Evolutionary conservation across 2,888 invertebrate genomes (phyloP), one percentile per base, ranked within the genome.

Genomic region (Oligia fasciuncula): DNA sequence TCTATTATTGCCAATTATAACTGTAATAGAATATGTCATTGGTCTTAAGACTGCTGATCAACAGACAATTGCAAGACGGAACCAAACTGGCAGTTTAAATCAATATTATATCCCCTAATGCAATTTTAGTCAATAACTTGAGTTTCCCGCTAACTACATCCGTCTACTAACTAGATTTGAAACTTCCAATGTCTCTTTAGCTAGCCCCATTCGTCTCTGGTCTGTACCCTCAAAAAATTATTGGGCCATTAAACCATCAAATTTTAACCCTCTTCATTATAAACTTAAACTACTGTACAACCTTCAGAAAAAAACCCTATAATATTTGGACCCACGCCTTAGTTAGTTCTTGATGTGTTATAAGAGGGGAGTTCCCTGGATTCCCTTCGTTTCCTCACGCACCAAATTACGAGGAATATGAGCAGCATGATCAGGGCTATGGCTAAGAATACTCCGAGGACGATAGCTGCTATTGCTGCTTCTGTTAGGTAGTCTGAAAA

Each of bases 401-500:
- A 98, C 96, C 97, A 97, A 78, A 97, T 94, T 74, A 98, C 97
- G 84, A 97, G 93, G 65, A 97, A 89, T 8, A 97, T 92, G 67
- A 98, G 96, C 0, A 98, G 90, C 0, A 97, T 93, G 69, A 98
- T 97, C 0, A 98, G 91, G 0, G 98, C 94, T 73, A 98, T 94
- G 0, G 97, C 90, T 4, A 98, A 91, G 4, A 98, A 91, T 0
- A 97, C 97, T 1, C 98, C 98, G 0, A 98, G 91, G 0, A 97
- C 97, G 80, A 98, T 97, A 0, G 98, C 98, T 0, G 98, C 97
- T 81, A 98, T 98, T 4, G 97, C 94, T 90, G 91, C 97, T 86
- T 88, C 95, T 51, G 91, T 95, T 85, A 92, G 95, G 88, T 95
- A 97, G 90, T 88, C 96, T 97, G 97, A n/a, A 95, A 94, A 75